Percentiles rank a stretch among this genome's conserved stretches.
Evolutionary conservation across 2,113 vertebrate genomes (phyloP).

Genomic region (Cettia cetti): DNA sequence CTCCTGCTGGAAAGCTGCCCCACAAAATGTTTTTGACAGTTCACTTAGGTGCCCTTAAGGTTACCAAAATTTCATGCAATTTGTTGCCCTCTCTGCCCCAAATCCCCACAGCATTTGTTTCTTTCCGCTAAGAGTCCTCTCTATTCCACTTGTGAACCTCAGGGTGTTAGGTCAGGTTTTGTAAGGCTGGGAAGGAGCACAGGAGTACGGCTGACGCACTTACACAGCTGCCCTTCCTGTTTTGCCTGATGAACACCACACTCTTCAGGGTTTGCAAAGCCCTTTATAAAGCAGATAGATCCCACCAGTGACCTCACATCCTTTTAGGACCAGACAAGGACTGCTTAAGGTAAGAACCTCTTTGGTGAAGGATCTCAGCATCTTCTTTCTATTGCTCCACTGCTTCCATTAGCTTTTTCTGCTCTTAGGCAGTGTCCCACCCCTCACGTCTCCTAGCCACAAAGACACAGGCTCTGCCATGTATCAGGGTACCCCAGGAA

Average conservation of each 20-base stretch:
- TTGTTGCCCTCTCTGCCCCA: not conserved
- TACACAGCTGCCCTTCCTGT: rapidly evolving
- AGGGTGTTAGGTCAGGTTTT: not conserved
- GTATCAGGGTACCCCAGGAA: not conserved
- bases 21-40: not conserved
- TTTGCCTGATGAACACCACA: not conserved
- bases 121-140: not conserved
- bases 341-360: not conserved
- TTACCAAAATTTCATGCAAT: not conserved
- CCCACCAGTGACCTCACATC: not conserved
- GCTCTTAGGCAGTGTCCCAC: not conserved
- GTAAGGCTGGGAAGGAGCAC: not conserved
- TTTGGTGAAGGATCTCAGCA: not conserved
- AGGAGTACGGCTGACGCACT: not conserved
- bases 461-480: not conserved
- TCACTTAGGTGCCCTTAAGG: not conserved
- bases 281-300: not conserved
- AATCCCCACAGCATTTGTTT: not conserved
- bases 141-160: rapidly evolving
- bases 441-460: not conserved
- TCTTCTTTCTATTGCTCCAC: not conserved
- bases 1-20: not conserved
- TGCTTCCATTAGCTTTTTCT: not conserved
- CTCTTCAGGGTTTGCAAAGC: not conserved
- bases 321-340: not conserved